Conservation (phyloP, 2,797 vertebrate genomes). For the Hapalemur alaotrensis region DNA sequence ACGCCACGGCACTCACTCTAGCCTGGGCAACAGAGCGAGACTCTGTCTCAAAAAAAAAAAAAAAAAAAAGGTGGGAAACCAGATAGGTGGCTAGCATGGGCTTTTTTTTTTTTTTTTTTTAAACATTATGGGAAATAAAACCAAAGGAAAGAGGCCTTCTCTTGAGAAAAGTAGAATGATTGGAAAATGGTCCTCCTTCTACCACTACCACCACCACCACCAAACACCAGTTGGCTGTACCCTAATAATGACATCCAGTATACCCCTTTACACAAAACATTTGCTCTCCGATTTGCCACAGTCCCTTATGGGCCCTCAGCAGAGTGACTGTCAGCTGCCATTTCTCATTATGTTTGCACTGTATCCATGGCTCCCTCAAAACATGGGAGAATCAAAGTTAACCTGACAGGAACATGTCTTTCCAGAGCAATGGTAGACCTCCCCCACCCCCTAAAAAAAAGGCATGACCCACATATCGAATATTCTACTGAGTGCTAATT, state of each 20-base stretch:
- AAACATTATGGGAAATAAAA: neutral
- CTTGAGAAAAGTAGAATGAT: neutral
- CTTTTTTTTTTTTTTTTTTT: neutral
- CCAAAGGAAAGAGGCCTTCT: neutral
- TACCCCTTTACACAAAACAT: neutral
- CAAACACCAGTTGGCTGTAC: neutral
- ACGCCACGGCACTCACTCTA: no score
- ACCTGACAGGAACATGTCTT: conserved; percentile 32
- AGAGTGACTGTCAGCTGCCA: conserved; percentile 25
- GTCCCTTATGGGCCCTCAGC: neutral
- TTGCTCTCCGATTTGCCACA: conserved; percentile 7
- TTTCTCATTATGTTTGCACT: neutral
- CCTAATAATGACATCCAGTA: neutral
- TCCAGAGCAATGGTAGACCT: conserved; percentile 25
- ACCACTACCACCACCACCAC: neutral
- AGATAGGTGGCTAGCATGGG: neutral
- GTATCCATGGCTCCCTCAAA: neutral
- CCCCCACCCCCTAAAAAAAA: neutral
- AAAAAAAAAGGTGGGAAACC: conserved; percentile 7
- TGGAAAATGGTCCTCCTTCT: neutral
- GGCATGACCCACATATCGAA: neutral
- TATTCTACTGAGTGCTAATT: neutral
- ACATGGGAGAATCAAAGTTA: conserved; percentile 41
- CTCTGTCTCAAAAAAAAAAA: no score
- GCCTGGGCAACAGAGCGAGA: no score